Percentiles rank a stretch among this genome's conserved stretches.
Conservation (phyloP, 2,888 invertebrate genomes). For the Dicyrtoma fusca region DNA sequence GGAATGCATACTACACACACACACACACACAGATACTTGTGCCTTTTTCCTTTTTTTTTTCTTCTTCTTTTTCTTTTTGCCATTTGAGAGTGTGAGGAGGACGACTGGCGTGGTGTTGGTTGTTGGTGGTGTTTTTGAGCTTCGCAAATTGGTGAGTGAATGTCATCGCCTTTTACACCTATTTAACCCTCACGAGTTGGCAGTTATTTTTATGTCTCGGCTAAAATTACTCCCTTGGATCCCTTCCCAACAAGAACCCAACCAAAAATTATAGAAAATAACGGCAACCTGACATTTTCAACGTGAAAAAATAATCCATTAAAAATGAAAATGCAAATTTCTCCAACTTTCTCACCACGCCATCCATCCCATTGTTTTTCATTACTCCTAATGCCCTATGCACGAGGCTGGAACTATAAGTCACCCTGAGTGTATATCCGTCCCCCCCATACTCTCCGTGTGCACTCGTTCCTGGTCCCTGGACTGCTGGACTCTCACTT, state of each 20-base stretch:
- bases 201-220: slow-evolving; percentile 43
- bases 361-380: background rate
- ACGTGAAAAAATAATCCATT: slow-evolving; percentile 6
- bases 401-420: too few relatives aligned
- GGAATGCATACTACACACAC: slow-evolving; percentile 23
- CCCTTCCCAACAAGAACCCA: slow-evolving; percentile 20
- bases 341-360: background rate
- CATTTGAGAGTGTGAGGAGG: slow-evolving; percentile 9
- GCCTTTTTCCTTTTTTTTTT: too few relatives aligned
- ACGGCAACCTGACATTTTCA: slow-evolving; percentile 25
- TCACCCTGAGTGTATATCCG: too few relatives aligned
- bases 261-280: slow-evolving; percentile 15
- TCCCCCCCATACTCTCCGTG: too few relatives aligned
- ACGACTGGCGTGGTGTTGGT: slow-evolving; percentile 1
- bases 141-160: slow-evolving; percentile 23
- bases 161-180: slow-evolving; percentile 33
- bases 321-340: slow-evolving; percentile 14
- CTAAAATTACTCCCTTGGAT: slow-evolving; percentile 45
- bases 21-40: too few relatives aligned
- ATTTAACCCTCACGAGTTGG: slow-evolving; percentile 34
- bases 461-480: too few relatives aligned
- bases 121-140: slow-evolving; percentile 6
- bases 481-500: too few relatives aligned
- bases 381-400: background rate
- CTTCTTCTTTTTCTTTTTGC: slow-evolving; percentile 3